These are phyloP conservation scores for Nyctibius grandis DNA, from an alignment of 2,797 vertebrate species.

Conservation along the genomic window DNA sequence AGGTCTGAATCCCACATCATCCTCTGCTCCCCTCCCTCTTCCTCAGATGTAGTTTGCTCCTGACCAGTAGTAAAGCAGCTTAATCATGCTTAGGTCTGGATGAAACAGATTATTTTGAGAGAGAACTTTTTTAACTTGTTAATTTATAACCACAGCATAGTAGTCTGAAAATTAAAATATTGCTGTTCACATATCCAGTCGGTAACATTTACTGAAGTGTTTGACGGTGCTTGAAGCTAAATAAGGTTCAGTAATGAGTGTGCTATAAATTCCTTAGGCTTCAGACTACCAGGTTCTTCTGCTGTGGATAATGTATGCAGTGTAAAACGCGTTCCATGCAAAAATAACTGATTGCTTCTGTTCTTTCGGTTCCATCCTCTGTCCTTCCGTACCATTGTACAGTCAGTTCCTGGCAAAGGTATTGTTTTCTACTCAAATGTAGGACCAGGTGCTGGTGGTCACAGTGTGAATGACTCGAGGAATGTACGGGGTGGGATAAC, in stretches of 20 bases:
- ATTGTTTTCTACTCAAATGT: neutral
- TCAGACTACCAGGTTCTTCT: neutral
- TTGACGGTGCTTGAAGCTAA: conserved; percentile 15
- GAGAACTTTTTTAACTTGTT: neutral
- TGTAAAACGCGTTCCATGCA: neutral
- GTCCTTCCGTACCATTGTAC: neutral
- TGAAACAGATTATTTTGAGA: neutral
- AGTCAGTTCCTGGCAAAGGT: neutral
- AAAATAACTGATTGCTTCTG: neutral
- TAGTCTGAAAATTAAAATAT: neutral
- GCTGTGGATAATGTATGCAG: neutral
- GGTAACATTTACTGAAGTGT: conserved; percentile 6
- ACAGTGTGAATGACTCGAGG: neutral
- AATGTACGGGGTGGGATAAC: neutral
- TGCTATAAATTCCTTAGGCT: conserved; percentile 16
- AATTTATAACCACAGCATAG: neutral
- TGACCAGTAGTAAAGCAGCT: neutral
- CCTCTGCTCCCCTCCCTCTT: neutral
- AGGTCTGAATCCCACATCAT: neutral
- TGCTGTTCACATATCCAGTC: neutral
- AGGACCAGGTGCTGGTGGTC: neutral
- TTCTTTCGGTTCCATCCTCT: neutral
- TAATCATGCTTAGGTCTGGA: neutral
- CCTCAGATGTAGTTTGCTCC: neutral
- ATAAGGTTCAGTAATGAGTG: neutral